A percentile compares a stretch with the other conserved stretches of the same genome.
phyloP scores from a whole-genome alignment of 2,797 vertebrate genomes.

The Halcyon leucocephala region DNA sequence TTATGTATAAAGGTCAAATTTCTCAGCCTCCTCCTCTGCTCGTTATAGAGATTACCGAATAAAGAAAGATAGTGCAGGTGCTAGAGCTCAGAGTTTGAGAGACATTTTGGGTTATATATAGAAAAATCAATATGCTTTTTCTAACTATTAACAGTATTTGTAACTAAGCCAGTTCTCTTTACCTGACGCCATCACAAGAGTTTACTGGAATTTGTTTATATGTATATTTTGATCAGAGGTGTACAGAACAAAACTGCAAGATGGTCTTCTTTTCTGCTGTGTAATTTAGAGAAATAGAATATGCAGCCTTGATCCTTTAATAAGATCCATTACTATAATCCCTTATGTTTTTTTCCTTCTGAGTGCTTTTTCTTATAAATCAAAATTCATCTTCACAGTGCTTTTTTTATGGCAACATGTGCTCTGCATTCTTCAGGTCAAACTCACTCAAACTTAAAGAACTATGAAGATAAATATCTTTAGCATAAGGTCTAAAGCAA shows the following conservation, averaged over 20 bases:
- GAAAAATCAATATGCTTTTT: background rate
- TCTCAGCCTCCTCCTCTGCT: background rate
- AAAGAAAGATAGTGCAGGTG: background rate
- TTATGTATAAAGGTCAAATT: background rate
- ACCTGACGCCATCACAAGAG: accelerated
- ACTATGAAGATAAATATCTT: background rate
- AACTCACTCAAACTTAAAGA: background rate
- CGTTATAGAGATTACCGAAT: background rate
- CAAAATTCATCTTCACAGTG: background rate
- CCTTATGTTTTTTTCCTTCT: background rate
- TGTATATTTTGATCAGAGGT: background rate
- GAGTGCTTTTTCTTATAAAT: background rate
- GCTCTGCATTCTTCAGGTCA: background rate
- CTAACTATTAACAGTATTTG: background rate
- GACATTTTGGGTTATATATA: background rate
- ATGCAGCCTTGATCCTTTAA: background rate
- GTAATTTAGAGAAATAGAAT: background rate
- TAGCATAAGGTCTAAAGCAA: background rate
- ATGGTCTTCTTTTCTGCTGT: background rate
- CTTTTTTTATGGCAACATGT: background rate
- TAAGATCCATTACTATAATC: background rate
- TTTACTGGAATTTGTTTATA: background rate
- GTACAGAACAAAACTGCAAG: background rate
- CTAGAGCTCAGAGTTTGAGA: background rate
- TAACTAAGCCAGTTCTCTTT: background rate